A percentile compares a stretch with the other conserved stretches of the same genome.
These are phyloP conservation scores for Chymomyza amoena DNA, from an alignment of 2,888 invertebrate genomes.

Conservation along the genomic window DNA sequence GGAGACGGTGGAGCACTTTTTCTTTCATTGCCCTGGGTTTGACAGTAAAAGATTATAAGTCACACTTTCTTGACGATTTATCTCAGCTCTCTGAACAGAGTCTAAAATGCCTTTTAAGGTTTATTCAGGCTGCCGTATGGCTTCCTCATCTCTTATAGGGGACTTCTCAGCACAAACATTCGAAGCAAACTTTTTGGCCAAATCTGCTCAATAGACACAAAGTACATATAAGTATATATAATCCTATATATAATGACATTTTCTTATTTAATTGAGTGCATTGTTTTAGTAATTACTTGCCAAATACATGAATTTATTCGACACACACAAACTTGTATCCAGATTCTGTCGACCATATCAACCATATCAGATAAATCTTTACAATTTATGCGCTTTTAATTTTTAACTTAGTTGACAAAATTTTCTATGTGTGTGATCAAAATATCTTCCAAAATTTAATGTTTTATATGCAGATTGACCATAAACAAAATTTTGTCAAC, in stretches of 20 bases:
- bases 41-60: too few species aligned
- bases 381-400: slow-evolving; percentile 38
- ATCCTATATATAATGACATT: slow-evolving; percentile 6
- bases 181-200: not conserved
- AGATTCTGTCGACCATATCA: not conserved
- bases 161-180: not conserved
- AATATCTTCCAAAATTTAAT: not conserved
- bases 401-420: slow-evolving; percentile 19
- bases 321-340: not conserved
- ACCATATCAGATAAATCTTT: slow-evolving; percentile 11
- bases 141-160: too few species aligned
- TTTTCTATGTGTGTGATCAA: not conserved
- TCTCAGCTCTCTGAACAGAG: too few species aligned
- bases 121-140: too few species aligned
- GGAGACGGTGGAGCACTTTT: too few species aligned
- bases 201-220: not conserved
- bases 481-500: not conserved
- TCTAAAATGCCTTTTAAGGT: too few species aligned
- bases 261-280: slow-evolving; percentile 40
- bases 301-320: not conserved
- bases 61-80: too few species aligned
- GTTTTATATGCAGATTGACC: not conserved
- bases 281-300: slow-evolving; percentile 36
- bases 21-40: too few species aligned
- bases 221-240: not conserved